Conservation (phyloP, 2,888 invertebrate species). For the Trichopria drosophilae region DNA sequence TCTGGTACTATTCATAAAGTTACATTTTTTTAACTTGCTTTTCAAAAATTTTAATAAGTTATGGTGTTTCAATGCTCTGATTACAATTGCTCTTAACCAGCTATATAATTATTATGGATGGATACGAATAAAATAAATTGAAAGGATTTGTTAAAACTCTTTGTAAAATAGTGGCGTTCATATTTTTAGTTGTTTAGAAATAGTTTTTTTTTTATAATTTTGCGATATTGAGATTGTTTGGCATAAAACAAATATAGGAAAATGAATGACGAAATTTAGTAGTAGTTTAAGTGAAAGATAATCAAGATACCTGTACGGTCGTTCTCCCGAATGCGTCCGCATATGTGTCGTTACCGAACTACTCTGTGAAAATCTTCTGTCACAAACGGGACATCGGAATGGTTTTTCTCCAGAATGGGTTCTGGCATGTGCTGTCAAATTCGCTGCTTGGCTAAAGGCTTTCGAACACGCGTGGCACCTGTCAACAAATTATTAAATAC, state of each 20-base stretch:
- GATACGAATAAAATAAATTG: neutral
- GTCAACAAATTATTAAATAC: no score
- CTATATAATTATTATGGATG: neutral
- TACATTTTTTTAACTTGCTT: no score
- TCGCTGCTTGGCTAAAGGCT: slow-evolving; percentile 97
- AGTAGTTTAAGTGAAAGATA: neutral
- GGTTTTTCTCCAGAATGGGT: slow-evolving; percentile 98
- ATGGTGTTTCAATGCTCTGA: no score
- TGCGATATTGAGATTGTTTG: neutral
- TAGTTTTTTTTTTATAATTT: neutral
- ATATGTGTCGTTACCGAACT: slow-evolving; percentile 97
- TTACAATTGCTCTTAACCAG: no score
- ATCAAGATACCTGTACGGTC: slow-evolving; percentile 75
- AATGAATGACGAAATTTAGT: neutral
- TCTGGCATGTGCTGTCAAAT: slow-evolving; percentile 94
- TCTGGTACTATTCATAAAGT: no score
- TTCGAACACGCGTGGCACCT: slow-evolving; percentile 90
- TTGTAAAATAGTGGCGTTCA: no score
- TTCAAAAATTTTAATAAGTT: no score
- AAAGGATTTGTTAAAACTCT: neutral
- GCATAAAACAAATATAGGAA: neutral
- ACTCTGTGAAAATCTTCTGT: slow-evolving; percentile 92
- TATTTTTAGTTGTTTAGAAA: neutral
- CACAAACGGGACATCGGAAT: slow-evolving; percentile 95
- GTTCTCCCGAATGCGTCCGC: slow-evolving; percentile 99